Evolutionary conservation across 2,113 vertebrate species (phyloP).

Genomic region (Heterocephalus glaber): DNA sequence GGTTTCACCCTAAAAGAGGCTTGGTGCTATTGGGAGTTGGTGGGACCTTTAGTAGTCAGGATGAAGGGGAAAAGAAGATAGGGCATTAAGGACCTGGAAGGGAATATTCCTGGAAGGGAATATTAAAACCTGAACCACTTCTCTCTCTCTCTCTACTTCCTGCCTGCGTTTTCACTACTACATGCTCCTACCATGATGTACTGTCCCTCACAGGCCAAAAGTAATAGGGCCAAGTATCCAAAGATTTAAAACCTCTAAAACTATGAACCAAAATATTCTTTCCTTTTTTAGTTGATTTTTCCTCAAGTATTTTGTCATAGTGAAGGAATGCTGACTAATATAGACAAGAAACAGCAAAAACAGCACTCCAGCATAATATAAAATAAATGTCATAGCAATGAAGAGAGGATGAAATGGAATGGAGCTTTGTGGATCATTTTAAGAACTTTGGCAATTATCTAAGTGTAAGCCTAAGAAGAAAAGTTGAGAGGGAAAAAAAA

Average conservation of each 20-base stretch:
- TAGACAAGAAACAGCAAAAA: not conserved
- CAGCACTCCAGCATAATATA: not conserved
- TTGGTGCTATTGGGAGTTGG: not conserved
- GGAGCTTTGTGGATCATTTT: not conserved
- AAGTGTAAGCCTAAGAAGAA: not conserved
- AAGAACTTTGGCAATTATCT: not conserved
- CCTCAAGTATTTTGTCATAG: not conserved
- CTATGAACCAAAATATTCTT: not conserved
- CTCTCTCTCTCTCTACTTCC: not conserved
- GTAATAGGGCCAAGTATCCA: too few species aligned
- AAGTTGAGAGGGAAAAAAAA: not conserved
- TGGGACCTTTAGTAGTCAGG: not conserved
- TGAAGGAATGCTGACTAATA: not conserved
- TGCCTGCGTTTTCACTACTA: not conserved
- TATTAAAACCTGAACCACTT: too few species aligned
- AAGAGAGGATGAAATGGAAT: not conserved
- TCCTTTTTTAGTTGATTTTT: not conserved
- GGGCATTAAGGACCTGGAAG: too few species aligned
- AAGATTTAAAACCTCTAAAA: not conserved
- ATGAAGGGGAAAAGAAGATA: not conserved
- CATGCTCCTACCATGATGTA: not conserved
- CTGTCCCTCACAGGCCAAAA: not conserved
- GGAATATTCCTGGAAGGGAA: too few species aligned
- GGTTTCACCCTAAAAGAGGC: not conserved
- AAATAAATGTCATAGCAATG: not conserved